Conservation (phyloP, 2,888 invertebrate genomes). For the Orgyia antiqua region DNA sequence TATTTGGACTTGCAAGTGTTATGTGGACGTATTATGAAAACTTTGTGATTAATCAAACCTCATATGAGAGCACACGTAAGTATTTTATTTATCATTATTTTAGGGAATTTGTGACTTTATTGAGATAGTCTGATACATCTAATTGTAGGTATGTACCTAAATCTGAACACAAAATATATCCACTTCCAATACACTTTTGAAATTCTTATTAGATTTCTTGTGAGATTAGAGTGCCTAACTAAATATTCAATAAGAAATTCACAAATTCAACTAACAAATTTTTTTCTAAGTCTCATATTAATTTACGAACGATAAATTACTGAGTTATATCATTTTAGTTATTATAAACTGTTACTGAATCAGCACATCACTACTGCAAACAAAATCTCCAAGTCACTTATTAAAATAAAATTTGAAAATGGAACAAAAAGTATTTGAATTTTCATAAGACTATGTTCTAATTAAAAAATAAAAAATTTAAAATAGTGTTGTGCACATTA, state of each 20-base stretch:
- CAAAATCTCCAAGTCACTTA: too few species aligned
- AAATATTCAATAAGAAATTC: too few species aligned
- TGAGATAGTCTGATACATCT: slow-evolving; percentile 2
- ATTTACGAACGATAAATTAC: too few species aligned
- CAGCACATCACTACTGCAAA: too few species aligned
- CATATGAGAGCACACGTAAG: slow-evolving; percentile 43
- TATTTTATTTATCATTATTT: slow-evolving; percentile 23
- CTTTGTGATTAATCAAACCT: slow-evolving; percentile 37
- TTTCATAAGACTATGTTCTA: slow-evolving; percentile 30
- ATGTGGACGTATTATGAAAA: slow-evolving; percentile 45
- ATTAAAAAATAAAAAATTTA: slow-evolving; percentile 38
- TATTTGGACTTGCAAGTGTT: slow-evolving; percentile 44
- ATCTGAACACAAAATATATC: too few species aligned
- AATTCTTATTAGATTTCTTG: neutral
- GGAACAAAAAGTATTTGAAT: too few species aligned
- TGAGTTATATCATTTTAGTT: too few species aligned
- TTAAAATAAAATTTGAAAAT: too few species aligned
- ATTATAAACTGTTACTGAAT: too few species aligned
- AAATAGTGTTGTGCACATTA: slow-evolving; percentile 23
- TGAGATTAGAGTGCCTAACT: neutral
- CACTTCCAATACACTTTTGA: neutral
- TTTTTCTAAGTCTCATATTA: too few species aligned
- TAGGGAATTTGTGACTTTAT: slow-evolving; percentile 15
- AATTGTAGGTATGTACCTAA: too few species aligned
- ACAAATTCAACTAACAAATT: too few species aligned